A percentile compares a stretch with the other conserved stretches of the same genome.
These are phyloP conservation scores for Sinhomidia bicolor DNA, from an alignment of 2,888 invertebrate genomes.

Conservation along the genomic window DNA sequence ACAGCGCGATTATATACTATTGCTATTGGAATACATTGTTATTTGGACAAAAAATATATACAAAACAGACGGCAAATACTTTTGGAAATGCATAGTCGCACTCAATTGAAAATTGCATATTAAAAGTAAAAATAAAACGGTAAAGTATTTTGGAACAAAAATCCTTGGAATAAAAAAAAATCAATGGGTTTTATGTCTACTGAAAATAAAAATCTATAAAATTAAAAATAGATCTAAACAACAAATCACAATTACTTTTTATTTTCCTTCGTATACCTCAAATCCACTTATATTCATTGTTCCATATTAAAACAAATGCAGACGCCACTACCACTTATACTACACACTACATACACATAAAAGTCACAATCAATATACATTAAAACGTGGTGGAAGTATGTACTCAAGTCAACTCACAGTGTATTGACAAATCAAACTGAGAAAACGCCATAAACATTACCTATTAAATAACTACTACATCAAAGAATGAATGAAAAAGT, in stretches of 20 bases:
- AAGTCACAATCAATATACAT: constrained; percentile 10
- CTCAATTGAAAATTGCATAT: no score
- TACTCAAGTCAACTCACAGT: constrained; percentile 42
- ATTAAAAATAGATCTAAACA: not conserved
- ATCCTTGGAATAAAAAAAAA: not conserved
- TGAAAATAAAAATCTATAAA: not conserved
- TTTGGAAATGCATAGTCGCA: not conserved
- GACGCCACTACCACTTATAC: not conserved
- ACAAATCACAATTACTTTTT: no score
- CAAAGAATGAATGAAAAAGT: no score
- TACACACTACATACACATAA: no score
- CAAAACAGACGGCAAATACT: not conserved
- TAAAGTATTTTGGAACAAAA: not conserved
- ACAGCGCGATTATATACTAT: constrained; percentile 12
- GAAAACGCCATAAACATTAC: not conserved
- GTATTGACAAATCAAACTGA: constrained; percentile 66
- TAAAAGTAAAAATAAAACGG: no score
- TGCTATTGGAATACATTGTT: not conserved
- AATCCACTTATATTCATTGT: constrained; percentile 27
- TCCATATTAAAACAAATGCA: no score
- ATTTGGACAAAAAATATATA: constrained; percentile 8
- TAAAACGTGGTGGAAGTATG: not conserved
- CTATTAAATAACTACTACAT: no score
- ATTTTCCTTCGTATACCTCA: no score
- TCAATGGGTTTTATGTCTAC: not conserved